Conservation (phyloP, 2,888 invertebrate species). For the Caenorhabditis sp. region DNA sequence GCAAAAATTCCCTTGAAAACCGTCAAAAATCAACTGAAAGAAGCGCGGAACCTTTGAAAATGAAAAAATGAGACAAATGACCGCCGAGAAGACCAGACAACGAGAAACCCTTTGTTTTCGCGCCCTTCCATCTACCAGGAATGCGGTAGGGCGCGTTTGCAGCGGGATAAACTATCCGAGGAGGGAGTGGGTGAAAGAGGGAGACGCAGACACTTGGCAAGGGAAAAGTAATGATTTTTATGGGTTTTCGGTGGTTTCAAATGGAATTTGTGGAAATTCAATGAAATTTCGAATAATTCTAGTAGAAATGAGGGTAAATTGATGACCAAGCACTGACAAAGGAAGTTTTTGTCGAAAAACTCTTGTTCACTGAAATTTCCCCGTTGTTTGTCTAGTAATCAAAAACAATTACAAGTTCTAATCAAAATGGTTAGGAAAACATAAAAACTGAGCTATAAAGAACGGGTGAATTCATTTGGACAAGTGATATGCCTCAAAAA, state of each 20-base stretch:
- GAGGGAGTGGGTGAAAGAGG: not conserved
- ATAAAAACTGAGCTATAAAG: not conserved
- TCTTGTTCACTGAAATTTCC: no score
- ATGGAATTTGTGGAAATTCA: not conserved
- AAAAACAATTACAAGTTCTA: no score
- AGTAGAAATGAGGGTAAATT: no score
- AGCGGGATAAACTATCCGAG: not conserved
- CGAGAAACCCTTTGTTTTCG: not conserved
- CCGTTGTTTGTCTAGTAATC: no score
- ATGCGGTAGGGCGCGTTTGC: conserved; percentile 8
- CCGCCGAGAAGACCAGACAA: not conserved
- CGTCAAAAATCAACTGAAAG: not conserved
- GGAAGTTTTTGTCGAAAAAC: no score
- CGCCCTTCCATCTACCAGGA: no score
- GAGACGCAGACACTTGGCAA: not conserved
- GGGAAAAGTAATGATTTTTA: not conserved
- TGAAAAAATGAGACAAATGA: not conserved
- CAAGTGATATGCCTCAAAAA: conserved; percentile 34
- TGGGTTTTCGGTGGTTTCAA: not conserved
- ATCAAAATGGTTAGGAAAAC: no score
- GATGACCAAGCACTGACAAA: no score
- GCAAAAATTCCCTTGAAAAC: not conserved
- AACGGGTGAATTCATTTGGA: conserved; percentile 26
- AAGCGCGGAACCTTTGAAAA: not conserved
- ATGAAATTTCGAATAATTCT: no score